Evolutionary conservation across 2,888 invertebrate genomes (phyloP).

Genomic region (Stratiomys singularior): DNA sequence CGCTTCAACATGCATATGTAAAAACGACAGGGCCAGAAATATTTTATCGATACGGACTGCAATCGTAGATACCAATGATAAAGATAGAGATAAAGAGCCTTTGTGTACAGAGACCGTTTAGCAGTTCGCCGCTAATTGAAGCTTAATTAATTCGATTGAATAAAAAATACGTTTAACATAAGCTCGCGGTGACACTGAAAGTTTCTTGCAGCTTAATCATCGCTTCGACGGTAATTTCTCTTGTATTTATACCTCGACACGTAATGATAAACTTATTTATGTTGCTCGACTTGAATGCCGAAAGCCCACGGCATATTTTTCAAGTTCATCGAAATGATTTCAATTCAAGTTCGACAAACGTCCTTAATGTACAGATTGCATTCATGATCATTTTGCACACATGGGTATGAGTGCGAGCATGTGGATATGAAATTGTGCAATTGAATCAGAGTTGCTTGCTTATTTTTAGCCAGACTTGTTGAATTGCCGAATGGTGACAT

Average conservation of each 20-base stretch:
- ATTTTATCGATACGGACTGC: too few species aligned
- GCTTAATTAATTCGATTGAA: background rate
- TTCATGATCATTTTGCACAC: background rate
- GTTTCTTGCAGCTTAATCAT: background rate
- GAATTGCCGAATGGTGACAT: conserved; percentile 13
- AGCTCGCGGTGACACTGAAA: background rate
- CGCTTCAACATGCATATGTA: background rate
- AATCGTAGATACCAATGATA: background rate
- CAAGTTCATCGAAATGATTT: conserved; percentile 28
- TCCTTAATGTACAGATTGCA: conserved; percentile 47
- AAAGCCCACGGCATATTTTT: conserved; percentile 35
- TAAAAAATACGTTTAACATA: background rate
- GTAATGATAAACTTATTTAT: background rate
- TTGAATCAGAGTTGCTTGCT: background rate
- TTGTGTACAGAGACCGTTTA: background rate
- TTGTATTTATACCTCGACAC: background rate
- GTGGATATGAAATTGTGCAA: conserved; percentile 22
- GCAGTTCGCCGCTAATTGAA: background rate
- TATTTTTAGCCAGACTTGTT: conserved; percentile 23
- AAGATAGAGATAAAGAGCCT: background rate
- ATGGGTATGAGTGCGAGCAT: background rate
- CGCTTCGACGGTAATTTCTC: background rate
- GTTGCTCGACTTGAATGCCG: background rate
- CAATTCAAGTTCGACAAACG: conserved; percentile 51
- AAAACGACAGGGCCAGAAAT: background rate